phyloP scores from a whole-genome alignment of 2,888 invertebrate genomes.

The Apeira syringaria region DNA sequence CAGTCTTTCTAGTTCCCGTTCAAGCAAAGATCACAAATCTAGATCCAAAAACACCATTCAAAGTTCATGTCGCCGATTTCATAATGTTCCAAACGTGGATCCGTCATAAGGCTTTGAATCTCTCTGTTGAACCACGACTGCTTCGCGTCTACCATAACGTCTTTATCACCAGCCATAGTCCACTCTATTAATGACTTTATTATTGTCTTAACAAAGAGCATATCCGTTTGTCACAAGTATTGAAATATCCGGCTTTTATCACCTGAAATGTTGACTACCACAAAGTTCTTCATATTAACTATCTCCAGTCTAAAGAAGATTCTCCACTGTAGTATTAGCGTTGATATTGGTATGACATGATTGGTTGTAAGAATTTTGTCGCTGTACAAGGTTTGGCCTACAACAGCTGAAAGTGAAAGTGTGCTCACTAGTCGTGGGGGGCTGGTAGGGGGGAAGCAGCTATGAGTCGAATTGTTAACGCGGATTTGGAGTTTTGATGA shows the following conservation, averaged over 20 bases:
- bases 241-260: slow-evolving; percentile 60
- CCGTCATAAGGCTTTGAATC: slow-evolving; percentile 78
- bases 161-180: slow-evolving; percentile 25
- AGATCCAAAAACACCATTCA: slow-evolving; percentile 35
- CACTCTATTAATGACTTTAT: slow-evolving; percentile 38
- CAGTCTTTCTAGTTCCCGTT: too few species aligned
- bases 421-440: slow-evolving; percentile 45
- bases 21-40: neutral
- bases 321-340: slow-evolving; percentile 1
- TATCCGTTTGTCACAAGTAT: slow-evolving; percentile 23
- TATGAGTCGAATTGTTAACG: slow-evolving; percentile 68
- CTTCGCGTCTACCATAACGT: slow-evolving; percentile 33
- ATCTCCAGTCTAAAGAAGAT: slow-evolving; percentile 19
- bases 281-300: slow-evolving; percentile 42
- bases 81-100: slow-evolving; percentile 67
- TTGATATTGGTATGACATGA: slow-evolving; percentile 20
- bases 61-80: slow-evolving; percentile 71
- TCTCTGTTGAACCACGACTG: slow-evolving; percentile 61
- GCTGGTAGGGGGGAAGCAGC: slow-evolving; percentile 43
- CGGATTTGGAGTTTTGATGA: slow-evolving; percentile 73
- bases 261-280: slow-evolving; percentile 35
- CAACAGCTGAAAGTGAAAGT: slow-evolving; percentile 82
- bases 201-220: neutral
- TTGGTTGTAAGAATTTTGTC: slow-evolving; percentile 36
- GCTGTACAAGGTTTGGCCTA: slow-evolving; percentile 63